These are phyloP conservation scores for Dreissena rostriformis DNA, from an alignment of 1,140 invertebrate genomes.

Conservation along the genomic window DNA sequence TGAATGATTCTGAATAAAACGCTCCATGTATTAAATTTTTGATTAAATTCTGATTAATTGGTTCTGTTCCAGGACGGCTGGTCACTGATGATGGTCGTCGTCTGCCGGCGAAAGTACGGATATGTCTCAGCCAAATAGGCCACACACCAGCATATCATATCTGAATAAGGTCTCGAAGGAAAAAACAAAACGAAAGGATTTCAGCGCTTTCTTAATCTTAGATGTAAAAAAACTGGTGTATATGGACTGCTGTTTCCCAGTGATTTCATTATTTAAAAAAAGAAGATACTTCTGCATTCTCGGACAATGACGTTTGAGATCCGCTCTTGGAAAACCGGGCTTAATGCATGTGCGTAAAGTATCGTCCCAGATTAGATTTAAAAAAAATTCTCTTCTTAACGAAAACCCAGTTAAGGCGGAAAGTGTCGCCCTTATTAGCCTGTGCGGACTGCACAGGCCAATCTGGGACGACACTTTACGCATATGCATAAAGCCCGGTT, in stretches of 20 bases:
- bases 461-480: too few species aligned
- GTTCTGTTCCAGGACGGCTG: constrained; percentile 35
- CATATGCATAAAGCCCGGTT: too few species aligned
- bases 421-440: too few species aligned
- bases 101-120: constrained; percentile 7
- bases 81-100: background rate
- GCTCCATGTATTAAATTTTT: background rate
- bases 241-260: background rate
- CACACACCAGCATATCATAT: background rate
- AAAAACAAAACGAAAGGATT: background rate
- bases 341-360: too few species aligned
- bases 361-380: too few species aligned
- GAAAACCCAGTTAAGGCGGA: too few species aligned
- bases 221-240: background rate
- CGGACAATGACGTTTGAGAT: background rate
- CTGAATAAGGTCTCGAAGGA: background rate
- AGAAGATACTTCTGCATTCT: background rate
- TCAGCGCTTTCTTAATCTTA: background rate
- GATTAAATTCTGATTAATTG: background rate
- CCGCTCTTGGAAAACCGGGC: background rate
- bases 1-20: background rate
- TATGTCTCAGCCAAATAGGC: constrained; percentile 25
- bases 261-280: background rate
- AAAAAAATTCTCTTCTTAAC: too few species aligned
- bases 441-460: too few species aligned